Evolutionary conservation across 2,888 invertebrate genomes (phyloP).

Genomic region (Chrysomela aeneicollis): DNA sequence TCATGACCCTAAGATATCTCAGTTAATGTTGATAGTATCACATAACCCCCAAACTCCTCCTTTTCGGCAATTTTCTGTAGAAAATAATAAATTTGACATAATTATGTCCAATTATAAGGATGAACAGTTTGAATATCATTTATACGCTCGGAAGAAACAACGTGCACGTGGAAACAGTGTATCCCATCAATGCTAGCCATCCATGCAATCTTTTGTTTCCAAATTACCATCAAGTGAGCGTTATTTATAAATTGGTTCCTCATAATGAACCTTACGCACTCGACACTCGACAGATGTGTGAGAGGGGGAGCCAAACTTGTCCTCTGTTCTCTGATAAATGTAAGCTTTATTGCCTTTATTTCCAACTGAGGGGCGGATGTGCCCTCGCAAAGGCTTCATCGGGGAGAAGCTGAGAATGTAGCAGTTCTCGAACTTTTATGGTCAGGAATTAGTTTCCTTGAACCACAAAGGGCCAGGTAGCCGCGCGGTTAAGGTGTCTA

Average conservation of each 20-base stretch:
- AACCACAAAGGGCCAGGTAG: too few relatives aligned
- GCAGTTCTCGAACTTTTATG: background rate
- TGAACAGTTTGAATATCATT: too few relatives aligned
- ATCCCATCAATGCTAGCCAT: constrained; percentile 1
- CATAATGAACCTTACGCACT: constrained; percentile 18
- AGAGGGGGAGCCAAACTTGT: constrained; percentile 20
- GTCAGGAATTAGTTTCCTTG: too few relatives aligned
- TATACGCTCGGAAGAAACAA: too few relatives aligned
- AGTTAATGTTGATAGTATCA: too few relatives aligned
- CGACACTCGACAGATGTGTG: constrained; percentile 36
- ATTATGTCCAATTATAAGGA: too few relatives aligned
- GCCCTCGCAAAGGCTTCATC: constrained; percentile 24
- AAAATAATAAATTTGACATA: too few relatives aligned
- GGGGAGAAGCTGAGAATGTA: background rate
- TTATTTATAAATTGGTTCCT: constrained; percentile 10
- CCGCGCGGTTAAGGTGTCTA: too few relatives aligned
- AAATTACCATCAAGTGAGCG: constrained; percentile 11
- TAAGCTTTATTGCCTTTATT: constrained; percentile 40
- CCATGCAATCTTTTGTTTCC: constrained; percentile 5
- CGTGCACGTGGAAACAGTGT: too few relatives aligned
- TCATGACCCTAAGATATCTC: too few relatives aligned
- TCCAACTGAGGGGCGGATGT: constrained; percentile 35
- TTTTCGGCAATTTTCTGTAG: too few relatives aligned
- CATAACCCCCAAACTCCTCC: too few relatives aligned
- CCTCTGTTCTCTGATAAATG: constrained; percentile 33